A percentile compares a stretch with the other conserved stretches of the same genome.
phyloP scores from a whole-genome alignment of 2,888 invertebrate genomes.

The Allolobophora icterica region DNA sequence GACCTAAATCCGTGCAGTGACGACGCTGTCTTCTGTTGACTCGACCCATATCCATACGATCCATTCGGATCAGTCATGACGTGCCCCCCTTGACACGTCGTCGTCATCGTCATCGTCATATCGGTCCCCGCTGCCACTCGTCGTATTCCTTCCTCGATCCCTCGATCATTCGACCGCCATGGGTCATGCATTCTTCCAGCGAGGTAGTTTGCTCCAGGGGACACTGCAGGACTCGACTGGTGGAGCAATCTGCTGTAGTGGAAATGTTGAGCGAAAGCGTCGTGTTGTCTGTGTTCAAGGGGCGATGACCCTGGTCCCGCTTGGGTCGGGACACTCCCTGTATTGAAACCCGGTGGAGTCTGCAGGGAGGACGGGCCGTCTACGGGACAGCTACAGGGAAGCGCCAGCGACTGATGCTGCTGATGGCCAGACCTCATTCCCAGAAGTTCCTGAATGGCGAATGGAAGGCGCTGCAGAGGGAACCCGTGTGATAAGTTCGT shows the following conservation, averaged over 20 bases:
- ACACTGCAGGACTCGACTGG: background rate
- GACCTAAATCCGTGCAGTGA: constrained; percentile 7
- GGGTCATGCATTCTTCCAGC: background rate
- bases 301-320: background rate
- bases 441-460: constrained; percentile 22
- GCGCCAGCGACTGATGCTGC: background rate
- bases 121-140: background rate
- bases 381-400: background rate
- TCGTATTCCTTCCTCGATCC: constrained; percentile 4
- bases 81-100: background rate
- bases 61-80: too few species aligned
- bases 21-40: background rate
- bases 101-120: background rate
- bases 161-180: background rate
- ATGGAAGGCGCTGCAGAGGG: constrained; percentile 2
- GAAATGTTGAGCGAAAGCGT: background rate
- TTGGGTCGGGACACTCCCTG: background rate
- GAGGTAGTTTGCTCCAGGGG: background rate
- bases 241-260: background rate
- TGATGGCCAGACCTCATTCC: background rate
- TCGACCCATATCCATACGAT: constrained; percentile 22
- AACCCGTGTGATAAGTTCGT: background rate
- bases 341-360: background rate
- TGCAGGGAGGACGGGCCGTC: background rate
- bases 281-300: background rate